Evolutionary conservation across 1,140 invertebrate species (phyloP), one percentile per base, ranked within the genome.

Genomic region (Drosophila pruinosa): DNA sequence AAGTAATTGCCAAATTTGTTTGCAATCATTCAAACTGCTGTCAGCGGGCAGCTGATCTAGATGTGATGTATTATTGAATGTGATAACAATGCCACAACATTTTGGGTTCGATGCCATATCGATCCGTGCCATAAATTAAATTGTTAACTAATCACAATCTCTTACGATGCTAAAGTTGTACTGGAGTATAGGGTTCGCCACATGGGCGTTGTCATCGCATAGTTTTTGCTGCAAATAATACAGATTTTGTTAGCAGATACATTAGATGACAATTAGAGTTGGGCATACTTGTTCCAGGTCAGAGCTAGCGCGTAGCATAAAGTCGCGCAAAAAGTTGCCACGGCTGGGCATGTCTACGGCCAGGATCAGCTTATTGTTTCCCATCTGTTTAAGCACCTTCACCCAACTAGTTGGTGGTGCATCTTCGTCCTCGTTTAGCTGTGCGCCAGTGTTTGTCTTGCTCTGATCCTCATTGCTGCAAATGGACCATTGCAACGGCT

Each of bases 131-230:
- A 86, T 86, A 81, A 86, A 81, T 86, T 81, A 80, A 80, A 74
- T 73, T 74, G 70, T 64, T 78, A 82, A 76, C 85, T 91, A 91
- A 85, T 91, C 90, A 91, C 90, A 91, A 90, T 91, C 78, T 89
- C 90, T 91, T 90, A 91, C 72, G 71, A 91, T 90, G 58, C 90
- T 91, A 91, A 91, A 89, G 67, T 91, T 91, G 90, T 91, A 91
- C 90, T 91, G 90, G 72, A 91, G 83, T 90, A 91, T 81, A 73
- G 79, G 82, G 68, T 86, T 91, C 34, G 89, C 75, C 76, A 86
- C 82, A 58, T 89, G 83, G 56, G 88, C 80, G 78, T 73, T 86
- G 64, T 91, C 90, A 72, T 91, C 83, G 83, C 90, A 91, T 48
- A 90, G 76, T 78, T 90, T 90, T 86, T 89, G 70, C 89, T 90